Conservation (phyloP, 2,888 invertebrate species). For the Lottia scabra region DNA sequence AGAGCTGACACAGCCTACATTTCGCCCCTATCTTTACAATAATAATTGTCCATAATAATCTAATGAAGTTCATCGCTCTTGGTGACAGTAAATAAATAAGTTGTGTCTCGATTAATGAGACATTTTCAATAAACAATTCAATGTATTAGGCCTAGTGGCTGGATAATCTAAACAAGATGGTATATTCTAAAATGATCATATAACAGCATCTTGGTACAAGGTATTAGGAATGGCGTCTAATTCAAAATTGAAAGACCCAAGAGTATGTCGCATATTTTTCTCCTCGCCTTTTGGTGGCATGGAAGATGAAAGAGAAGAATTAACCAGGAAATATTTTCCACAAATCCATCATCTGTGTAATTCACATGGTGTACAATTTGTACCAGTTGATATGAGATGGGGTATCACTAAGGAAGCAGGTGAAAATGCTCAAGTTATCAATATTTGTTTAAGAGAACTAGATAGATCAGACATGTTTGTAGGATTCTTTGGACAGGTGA, state of each 20-base stretch:
- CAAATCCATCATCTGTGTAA: conserved; percentile 58
- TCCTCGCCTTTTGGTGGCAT: conserved; percentile 69
- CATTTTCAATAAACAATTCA: no score
- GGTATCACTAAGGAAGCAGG: conserved; percentile 64
- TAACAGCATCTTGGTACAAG: no score
- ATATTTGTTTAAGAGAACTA: conserved; percentile 62
- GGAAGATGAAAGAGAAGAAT: conserved; percentile 65
- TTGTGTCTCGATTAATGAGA: no score
- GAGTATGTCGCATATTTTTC: conserved; percentile 60
- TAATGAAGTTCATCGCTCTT: no score
- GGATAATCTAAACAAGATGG: no score
- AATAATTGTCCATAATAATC: no score
- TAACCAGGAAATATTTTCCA: conserved; percentile 63
- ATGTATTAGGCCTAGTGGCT: no score
- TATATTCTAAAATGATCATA: no score
- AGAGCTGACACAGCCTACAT: no score
- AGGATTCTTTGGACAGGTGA: conserved; percentile 65
- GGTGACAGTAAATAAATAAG: no score
- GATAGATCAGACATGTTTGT: conserved; percentile 65
- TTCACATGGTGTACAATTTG: conserved; percentile 58
- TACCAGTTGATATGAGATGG: conserved; percentile 66
- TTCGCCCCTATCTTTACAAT: no score
- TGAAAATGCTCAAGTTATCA: conserved; percentile 59
- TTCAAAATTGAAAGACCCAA: conserved; percentile 46
- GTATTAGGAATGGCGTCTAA: not conserved